Base-by-base conservation (phyloP, 2,797 vertebrate genomes). In the Acanthiza pusilla region DNA sequence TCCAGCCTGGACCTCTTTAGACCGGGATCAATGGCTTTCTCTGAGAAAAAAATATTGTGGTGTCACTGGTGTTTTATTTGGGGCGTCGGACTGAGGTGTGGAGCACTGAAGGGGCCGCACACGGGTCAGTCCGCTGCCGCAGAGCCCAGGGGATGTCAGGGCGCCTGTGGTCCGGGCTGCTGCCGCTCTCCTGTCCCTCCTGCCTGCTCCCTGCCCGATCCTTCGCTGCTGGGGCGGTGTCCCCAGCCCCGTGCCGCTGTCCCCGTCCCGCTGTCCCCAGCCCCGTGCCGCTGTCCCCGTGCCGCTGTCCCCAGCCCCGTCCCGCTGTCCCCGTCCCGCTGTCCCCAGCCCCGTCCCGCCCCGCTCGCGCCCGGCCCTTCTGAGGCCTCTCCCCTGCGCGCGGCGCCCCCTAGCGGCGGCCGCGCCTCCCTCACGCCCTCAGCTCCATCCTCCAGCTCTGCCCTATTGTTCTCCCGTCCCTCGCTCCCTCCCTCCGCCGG, bases 391-490 rank as follows among this genome's bases (percentile, higher is more conserved):
- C 34, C 32, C n/a, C 65, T 76, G 67, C 70, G 34, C 11, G 51
- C 55, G 43, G 76, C 85, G 85, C 65, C 91, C 88, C 74, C 62
- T 47, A 29, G 60, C 55, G 73, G 36, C 54, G 34, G 73, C 67
- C 43, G 45, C 75, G 68, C 58, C 73, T 42, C 67, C 25, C 48
- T n/a, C 45, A 34, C 58, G 50, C 66, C 30, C 74, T 58, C 73
- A 22, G 82, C 58, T 27, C n/a, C 86, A 23, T 67, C 61, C 87
- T 71, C 55, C 63, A 7, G 45, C 79, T 45, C 91, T 84, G 55
- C 63, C 34, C 88, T 42, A 81, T 85, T 88, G 89, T 91, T 90
- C 89, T 72, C 62, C 77, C 74, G 21, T 80, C 75, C 27, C 62
- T 38, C 47, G 32, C 79, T 79, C 54, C 22, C 42, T 83, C 53